Conservation (phyloP, 2,113 vertebrate species). For the Percina caprodes region DNA sequence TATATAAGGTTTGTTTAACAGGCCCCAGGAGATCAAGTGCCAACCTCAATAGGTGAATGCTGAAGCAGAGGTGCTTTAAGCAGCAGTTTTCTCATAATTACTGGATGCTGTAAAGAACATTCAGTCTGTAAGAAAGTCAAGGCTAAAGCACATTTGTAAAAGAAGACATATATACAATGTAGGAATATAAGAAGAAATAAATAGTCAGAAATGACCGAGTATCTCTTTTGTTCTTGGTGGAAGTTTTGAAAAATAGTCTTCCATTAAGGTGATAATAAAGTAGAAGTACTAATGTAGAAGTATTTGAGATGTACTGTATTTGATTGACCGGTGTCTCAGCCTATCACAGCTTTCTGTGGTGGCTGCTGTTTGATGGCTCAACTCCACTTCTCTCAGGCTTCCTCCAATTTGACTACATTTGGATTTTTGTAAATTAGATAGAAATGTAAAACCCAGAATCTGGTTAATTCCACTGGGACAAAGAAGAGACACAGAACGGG, state of each 20-base stretch:
- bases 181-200: neutral
- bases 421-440: neutral
- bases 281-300: neutral
- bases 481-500: too few species aligned
- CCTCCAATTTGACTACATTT: neutral
- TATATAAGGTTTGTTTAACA: constrained; percentile 19
- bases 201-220: neutral
- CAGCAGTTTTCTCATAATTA: neutral
- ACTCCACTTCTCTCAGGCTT: neutral
- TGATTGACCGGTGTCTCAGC: constrained; percentile 1
- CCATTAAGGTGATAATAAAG: neutral
- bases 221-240: neutral
- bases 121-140: neutral
- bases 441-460: neutral
- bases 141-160: neutral
- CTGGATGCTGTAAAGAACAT: neutral
- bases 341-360: neutral
- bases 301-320: neutral
- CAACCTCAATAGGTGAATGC: neutral
- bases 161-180: neutral
- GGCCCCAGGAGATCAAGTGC: neutral
- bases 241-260: neutral
- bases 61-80: constrained; percentile 6
- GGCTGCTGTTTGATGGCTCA: neutral
- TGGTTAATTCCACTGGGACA: too few species aligned